Evolutionary conservation across 2,888 invertebrate species (phyloP).

Genomic region (Nemotelus pantherinus): DNA sequence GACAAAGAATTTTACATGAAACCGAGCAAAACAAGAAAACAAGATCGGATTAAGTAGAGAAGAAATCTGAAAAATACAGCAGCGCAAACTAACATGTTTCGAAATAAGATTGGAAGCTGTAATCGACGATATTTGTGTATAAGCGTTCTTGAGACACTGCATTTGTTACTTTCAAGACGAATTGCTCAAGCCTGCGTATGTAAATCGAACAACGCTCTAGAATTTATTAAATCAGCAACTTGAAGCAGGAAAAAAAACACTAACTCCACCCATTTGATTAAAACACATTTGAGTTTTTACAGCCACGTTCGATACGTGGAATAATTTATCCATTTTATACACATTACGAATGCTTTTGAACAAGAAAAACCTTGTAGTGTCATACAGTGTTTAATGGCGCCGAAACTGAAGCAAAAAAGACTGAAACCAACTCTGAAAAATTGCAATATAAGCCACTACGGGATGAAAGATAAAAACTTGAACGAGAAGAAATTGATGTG

Average conservation of each 20-base stretch:
- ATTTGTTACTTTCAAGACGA: neutral
- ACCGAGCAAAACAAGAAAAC: neutral
- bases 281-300: slow-evolving; percentile 18
- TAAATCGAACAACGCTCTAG: neutral
- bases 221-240: neutral
- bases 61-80: neutral
- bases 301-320: neutral
- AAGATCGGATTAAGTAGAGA: neutral
- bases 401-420: neutral
- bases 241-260: neutral
- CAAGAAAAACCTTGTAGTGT: slow-evolving; percentile 14
- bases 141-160: too few species aligned
- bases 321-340: slow-evolving; percentile 19
- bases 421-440: neutral
- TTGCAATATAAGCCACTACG: neutral
- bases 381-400: slow-evolving; percentile 15
- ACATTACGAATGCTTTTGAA: neutral
- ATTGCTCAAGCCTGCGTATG: neutral
- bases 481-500: neutral
- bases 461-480: neutral
- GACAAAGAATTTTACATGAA: neutral
- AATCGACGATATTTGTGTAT: neutral
- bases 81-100: neutral
- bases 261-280: slow-evolving; percentile 22
- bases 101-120: neutral